Conservation (phyloP, 1,140 invertebrate species). For the Macrobrachium rosenbergii region DNA sequence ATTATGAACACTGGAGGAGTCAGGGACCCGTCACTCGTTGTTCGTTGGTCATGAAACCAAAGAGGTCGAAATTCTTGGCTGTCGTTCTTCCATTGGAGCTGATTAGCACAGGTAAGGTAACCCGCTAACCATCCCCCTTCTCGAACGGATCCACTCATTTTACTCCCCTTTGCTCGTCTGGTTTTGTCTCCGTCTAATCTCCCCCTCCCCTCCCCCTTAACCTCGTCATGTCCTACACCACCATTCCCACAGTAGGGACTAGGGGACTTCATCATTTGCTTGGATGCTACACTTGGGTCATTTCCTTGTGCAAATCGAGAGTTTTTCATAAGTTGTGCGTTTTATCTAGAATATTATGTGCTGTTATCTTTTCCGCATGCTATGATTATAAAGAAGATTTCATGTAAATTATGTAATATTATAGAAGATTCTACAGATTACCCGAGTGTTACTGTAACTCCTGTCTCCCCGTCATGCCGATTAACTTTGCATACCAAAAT, state of each 20-base stretch:
- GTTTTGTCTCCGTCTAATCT: background rate
- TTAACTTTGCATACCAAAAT: too few species aligned
- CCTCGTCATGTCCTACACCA: background rate
- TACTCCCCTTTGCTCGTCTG: background rate
- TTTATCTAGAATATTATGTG: too few species aligned
- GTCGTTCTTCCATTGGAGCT: background rate
- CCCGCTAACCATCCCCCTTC: slow-evolving; percentile 3
- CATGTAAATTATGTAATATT: too few species aligned
- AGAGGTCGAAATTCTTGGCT: slow-evolving; percentile 3
- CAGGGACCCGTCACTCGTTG: background rate
- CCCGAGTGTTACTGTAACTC: too few species aligned
- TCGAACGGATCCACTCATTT: slow-evolving; percentile 3
- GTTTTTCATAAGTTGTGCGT: too few species aligned
- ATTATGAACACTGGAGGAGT: background rate
- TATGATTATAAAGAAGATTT: too few species aligned
- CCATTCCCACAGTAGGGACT: background rate
- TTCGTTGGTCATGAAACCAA: background rate
- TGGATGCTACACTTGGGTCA: too few species aligned
- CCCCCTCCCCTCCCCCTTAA: background rate
- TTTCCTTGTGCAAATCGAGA: too few species aligned
- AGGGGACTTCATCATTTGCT: too few species aligned
- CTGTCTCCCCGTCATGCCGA: too few species aligned
- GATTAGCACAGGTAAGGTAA: slow-evolving; percentile 42
- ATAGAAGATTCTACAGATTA: too few species aligned
- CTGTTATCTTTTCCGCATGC: too few species aligned